phyloP scores from a whole-genome alignment of 2,797 vertebrate species.

The Ficedula albicollis region DNA sequence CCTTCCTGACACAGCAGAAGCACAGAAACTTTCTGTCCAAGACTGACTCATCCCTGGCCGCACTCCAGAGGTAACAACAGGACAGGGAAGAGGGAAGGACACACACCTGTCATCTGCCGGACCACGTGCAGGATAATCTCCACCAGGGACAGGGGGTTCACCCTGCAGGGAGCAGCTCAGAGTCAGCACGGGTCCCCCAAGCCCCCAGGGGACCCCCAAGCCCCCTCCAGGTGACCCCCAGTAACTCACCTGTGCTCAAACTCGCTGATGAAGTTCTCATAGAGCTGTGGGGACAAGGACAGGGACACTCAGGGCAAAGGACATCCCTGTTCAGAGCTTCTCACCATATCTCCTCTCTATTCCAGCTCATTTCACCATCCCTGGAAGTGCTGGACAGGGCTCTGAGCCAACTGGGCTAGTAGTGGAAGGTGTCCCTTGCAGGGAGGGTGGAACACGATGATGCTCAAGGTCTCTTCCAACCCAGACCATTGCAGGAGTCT shows the following conservation, averaged over 20 bases:
- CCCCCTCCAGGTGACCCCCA: not conserved
- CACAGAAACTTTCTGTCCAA: accelerated
- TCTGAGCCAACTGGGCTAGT: not conserved
- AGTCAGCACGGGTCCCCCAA: not conserved
- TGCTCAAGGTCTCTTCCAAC: not conserved
- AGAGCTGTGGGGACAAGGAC: slow-evolving; percentile 80
- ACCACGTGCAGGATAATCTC: slow-evolving; percentile 95
- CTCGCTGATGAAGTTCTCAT: slow-evolving; percentile 96
- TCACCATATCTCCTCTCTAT: accelerated
- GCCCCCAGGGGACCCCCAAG: no score
- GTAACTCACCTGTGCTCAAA: slow-evolving; percentile 95
- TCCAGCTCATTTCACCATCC: not conserved
- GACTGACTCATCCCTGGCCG: not conserved
- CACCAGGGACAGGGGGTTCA: slow-evolving; percentile 94
- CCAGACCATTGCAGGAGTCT: not conserved
- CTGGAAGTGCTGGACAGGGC: not conserved
- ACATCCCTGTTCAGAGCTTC: accelerated
- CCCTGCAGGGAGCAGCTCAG: slow-evolving; percentile 27
- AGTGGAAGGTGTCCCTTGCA: not conserved
- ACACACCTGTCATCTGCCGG: slow-evolving; percentile 90
- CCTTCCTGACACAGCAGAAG: not conserved
- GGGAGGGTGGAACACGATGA: not conserved
- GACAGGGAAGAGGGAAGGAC: accelerated
- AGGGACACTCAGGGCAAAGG: not conserved
- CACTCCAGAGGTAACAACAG: accelerated